These are phyloP conservation scores for Semicossyphus pulcher DNA, from an alignment of 2,113 vertebrate species.

Conservation along the genomic window DNA sequence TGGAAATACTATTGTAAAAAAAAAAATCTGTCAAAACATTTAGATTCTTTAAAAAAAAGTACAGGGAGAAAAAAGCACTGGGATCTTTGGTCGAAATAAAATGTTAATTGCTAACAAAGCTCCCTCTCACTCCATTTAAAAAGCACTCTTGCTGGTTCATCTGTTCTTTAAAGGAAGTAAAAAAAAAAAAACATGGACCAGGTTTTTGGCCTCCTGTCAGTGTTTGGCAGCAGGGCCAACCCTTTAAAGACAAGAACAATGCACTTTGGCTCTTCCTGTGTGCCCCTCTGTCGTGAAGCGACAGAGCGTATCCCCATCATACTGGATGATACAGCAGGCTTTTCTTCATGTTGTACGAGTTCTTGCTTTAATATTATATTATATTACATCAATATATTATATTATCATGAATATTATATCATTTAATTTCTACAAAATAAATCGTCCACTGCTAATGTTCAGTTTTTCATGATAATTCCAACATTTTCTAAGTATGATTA, in stretches of 20 bases:
- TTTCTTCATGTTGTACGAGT: slow-evolving; percentile 4
- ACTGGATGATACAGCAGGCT: slow-evolving; percentile 11
- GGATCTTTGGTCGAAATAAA: too few species aligned
- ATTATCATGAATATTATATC: too few species aligned
- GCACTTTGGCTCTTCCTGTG: slow-evolving; percentile 22
- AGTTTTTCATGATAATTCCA: too few species aligned
- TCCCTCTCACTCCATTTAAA: too few species aligned
- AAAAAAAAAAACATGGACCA: background rate
- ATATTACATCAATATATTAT: too few species aligned
- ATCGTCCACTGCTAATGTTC: too few species aligned
- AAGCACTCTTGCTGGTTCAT: slow-evolving; percentile 8
- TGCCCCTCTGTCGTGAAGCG: slow-evolving; percentile 4
- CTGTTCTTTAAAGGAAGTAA: slow-evolving; percentile 11
- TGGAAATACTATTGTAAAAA: too few species aligned
- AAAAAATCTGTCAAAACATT: too few species aligned
- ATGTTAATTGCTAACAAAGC: too few species aligned
- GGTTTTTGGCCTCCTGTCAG: slow-evolving; percentile 43
- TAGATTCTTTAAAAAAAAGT: too few species aligned
- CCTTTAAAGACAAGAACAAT: slow-evolving; percentile 44
- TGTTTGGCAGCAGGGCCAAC: slow-evolving; percentile 21
- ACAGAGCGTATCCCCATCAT: slow-evolving; percentile 24
- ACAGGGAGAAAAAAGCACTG: too few species aligned
- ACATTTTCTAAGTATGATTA: too few species aligned
- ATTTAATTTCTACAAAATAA: background rate
- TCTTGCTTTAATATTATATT: slow-evolving; percentile 21